A percentile compares a stretch with the other conserved stretches of the same genome.
These are phyloP conservation scores for Acronicta aceris DNA, from an alignment of 2,888 invertebrate species.

Conservation along the genomic window DNA sequence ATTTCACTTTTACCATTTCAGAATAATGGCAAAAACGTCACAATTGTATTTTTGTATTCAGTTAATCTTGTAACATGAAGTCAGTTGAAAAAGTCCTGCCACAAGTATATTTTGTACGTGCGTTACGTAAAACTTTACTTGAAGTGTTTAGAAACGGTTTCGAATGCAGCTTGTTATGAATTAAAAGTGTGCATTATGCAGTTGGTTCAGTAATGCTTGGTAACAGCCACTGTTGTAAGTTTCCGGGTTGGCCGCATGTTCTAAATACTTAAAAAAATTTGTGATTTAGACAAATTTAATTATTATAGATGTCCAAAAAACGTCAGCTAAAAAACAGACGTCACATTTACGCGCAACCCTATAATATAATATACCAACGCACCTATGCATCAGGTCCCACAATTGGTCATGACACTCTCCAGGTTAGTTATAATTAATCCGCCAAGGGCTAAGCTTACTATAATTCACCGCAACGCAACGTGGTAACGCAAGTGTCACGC, in stretches of 20 bases:
- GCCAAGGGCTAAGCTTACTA: constrained; percentile 36
- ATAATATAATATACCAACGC: constrained; percentile 14
- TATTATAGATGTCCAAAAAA: constrained; percentile 1
- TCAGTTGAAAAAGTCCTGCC: constrained; percentile 44
- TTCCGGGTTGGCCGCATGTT: constrained; percentile 46
- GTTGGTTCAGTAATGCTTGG: constrained; percentile 41
- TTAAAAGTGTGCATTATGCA: constrained; percentile 57
- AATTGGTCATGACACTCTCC: constrained; percentile 26
- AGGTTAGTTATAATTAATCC: constrained; percentile 36
- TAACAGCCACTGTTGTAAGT: constrained; percentile 24
- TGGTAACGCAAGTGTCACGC: constrained; percentile 45
- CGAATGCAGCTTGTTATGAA: constrained; percentile 51
- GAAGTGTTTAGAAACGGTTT: constrained; percentile 41
- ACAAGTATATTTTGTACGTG: constrained; percentile 41
- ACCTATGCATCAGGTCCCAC: constrained; percentile 28
- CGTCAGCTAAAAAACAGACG: constrained; percentile 12
- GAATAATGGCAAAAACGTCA: constrained; percentile 35
- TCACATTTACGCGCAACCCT: constrained; percentile 3
- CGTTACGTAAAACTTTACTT: constrained; percentile 47
- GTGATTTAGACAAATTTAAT: constrained; percentile 3
- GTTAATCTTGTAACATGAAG: constrained; percentile 34
- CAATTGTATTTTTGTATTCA: constrained; percentile 34
- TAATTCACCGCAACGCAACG: constrained; percentile 32
- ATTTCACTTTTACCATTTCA: constrained; percentile 12
- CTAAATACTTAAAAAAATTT: constrained; percentile 32